Percentiles rank a stretch among this genome's conserved stretches.
phyloP scores from a whole-genome alignment of 2,113 vertebrate species.

The Danio rerio region GRCz12tu NC_133183.1:34587501-34588000 shows the following conservation, averaged over 20 bases:
- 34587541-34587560: too few species aligned
- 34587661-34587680: neutral
- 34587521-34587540: neutral
- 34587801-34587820: neutral
- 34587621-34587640: slow-evolving; percentile 4
- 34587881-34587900: neutral
- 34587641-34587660: neutral
- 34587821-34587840: neutral
- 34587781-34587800: neutral
- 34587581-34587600: neutral
- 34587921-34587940: slow-evolving; percentile 1
- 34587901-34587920: neutral
- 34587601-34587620: neutral
- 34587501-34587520: neutral
- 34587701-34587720: neutral
- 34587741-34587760: neutral
- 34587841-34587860: neutral
- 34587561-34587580: too few species aligned
- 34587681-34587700: neutral
- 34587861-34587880: neutral
- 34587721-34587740: neutral
- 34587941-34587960: neutral
- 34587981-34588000: too few species aligned
- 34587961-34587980: neutral
- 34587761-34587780: neutral